phyloP scores from a whole-genome alignment of 2,113 vertebrate genomes.

The Gymnocephalus cernua region DNA sequence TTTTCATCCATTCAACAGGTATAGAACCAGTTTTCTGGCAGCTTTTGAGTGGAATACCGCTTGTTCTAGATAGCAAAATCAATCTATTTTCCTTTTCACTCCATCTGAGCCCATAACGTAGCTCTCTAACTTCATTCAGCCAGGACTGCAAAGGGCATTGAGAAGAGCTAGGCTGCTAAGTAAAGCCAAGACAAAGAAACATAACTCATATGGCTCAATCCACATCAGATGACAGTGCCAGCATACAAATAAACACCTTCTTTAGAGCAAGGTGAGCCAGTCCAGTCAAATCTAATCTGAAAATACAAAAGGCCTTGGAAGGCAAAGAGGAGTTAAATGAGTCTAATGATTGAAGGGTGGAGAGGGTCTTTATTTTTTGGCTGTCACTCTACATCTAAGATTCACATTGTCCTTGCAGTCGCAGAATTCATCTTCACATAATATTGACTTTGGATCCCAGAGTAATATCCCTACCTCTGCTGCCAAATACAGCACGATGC shows the following conservation, averaged over 20 bases:
- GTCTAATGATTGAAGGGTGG: conserved; percentile 2
- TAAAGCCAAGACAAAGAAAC: conserved; percentile 46
- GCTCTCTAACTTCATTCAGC: conserved; percentile 28
- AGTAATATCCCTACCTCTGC: conserved; percentile 52
- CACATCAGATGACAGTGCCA: conserved; percentile 28
- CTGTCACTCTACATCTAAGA: conserved; percentile 67
- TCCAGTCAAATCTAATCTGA: conserved; percentile 21
- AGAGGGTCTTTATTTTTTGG: conserved; percentile 49
- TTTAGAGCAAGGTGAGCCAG: conserved; percentile 22
- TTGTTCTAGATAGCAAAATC: conserved; percentile 43
- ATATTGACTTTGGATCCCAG: conserved; percentile 80
- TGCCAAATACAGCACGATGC: conserved; percentile 71
- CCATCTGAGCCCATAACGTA: conserved; percentile 9
- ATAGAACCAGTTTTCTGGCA: conserved; percentile 33
- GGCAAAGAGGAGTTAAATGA: conserved; percentile 24
- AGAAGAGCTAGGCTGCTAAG: conserved; percentile 16
- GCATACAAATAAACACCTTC: conserved; percentile 46
- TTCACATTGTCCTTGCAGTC: conserved; percentile 68
- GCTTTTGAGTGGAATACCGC: conserved; percentile 30
- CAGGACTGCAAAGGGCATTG: conserved; percentile 17
- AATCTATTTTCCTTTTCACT: conserved; percentile 44
- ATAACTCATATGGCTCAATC: conserved; percentile 27
- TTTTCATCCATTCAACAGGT: conserved; percentile 60
- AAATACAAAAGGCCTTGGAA: conserved; percentile 36
- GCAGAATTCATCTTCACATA: conserved; percentile 70